phyloP scores from a whole-genome alignment of 2,888 invertebrate genomes.

The Stenchaetothrips biformis region DNA sequence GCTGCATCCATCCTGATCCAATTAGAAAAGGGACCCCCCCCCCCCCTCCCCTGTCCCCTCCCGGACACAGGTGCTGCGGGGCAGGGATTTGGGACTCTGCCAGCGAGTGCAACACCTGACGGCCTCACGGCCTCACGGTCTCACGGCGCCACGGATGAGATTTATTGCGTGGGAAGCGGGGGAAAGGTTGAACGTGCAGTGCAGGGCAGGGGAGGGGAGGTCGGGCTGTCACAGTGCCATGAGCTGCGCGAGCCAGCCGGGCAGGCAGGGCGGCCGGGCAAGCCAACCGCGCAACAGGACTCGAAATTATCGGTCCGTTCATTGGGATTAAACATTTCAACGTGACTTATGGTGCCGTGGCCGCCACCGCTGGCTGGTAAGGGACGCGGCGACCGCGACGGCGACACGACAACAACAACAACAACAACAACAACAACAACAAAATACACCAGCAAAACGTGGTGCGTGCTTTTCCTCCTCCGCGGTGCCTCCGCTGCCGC shows the following conservation, averaged over 20 bases:
- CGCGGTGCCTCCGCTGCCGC: no score
- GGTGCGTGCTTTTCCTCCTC: no score
- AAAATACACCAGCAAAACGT: no score
- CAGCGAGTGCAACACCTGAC: not conserved
- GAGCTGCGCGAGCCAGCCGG: not conserved
- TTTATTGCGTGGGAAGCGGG: not conserved
- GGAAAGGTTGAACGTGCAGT: not conserved
- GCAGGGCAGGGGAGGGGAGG: not conserved
- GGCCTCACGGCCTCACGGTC: not conserved
- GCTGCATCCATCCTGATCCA: no score
- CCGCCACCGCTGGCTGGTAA: not conserved
- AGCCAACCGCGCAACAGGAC: not conserved
- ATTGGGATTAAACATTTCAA: not conserved
- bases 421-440: no score
- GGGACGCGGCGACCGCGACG: no score
- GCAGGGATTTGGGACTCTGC: not conserved
- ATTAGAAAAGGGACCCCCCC: no score
- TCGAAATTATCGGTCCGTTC: not conserved
- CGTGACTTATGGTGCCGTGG: not conserved
- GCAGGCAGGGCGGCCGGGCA: not conserved
- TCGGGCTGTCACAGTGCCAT: not conserved
- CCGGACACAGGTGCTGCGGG: not conserved
- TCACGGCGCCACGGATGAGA: not conserved
- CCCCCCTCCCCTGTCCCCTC: no score
- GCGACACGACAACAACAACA: no score